phyloP scores from a whole-genome alignment of 2,797 vertebrate genomes.

The Hipposideros larvatus region DNA sequence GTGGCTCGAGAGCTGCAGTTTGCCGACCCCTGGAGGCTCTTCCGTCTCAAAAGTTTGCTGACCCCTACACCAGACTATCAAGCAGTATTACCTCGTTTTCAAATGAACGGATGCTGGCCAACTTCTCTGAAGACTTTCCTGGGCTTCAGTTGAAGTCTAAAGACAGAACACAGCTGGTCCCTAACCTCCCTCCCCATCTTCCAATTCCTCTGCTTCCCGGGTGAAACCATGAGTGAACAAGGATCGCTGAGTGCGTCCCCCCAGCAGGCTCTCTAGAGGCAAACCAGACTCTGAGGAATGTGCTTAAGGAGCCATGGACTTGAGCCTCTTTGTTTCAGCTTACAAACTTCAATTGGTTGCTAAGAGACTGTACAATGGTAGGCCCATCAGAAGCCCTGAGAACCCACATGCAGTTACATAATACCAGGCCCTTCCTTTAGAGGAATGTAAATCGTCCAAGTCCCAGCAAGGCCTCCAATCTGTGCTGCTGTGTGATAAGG shows the following conservation, averaged over 20 bases:
- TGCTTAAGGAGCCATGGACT: slow-evolving; percentile 3
- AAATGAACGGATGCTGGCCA: not conserved
- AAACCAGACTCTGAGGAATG: slow-evolving; percentile 51
- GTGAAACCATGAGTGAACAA: not conserved
- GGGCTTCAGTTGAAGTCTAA: not conserved
- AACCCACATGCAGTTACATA: not conserved
- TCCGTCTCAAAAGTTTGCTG: no score
- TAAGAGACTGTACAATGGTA: slow-evolving; percentile 73
- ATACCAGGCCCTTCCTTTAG: slow-evolving; percentile 58
- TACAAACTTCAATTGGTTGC: slow-evolving; percentile 77
- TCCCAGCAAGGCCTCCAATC: not conserved
- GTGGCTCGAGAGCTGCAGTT: no score
- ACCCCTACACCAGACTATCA: not conserved
- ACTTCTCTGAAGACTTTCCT: not conserved
- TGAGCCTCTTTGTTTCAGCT: slow-evolving; percentile 76
- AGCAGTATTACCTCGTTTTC: not conserved
- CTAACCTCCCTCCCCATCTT: not conserved
- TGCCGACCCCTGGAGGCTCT: no score
- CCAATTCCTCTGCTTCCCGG: not conserved
- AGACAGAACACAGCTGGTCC: not conserved
- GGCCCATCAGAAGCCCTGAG: slow-evolving; percentile 65
- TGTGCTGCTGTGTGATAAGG: slow-evolving; percentile 1
- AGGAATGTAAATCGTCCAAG: slow-evolving; percentile 65
- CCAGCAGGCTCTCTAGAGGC: not conserved
- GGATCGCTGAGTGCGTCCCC: not conserved